phyloP scores from a whole-genome alignment of 2,888 invertebrate genomes.

The Lasioglossum zephyrum region DNA sequence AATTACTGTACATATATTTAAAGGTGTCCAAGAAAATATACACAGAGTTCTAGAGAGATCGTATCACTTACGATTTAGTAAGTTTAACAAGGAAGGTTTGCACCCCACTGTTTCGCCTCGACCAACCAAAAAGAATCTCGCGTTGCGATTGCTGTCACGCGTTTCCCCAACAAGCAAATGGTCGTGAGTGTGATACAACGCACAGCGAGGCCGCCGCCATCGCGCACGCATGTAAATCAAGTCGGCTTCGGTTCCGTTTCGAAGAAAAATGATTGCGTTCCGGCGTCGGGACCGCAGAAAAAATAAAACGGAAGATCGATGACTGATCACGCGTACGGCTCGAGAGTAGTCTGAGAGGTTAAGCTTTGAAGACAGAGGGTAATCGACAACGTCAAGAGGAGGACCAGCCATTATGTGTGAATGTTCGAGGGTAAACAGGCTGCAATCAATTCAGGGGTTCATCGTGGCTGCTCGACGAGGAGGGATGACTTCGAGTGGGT shows the following conservation, averaged over 20 bases:
- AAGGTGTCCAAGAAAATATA: no score
- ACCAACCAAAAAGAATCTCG: neutral
- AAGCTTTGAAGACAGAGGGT: conserved; percentile 64
- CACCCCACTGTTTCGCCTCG: neutral
- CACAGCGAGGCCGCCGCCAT: neutral
- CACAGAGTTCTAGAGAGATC: neutral
- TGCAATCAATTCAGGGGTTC: conserved; percentile 77
- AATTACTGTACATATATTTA: no score
- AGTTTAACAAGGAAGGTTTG: neutral
- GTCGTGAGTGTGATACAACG: neutral
- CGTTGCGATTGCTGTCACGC: neutral
- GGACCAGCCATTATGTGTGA: conserved; percentile 69
- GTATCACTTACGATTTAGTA: neutral
- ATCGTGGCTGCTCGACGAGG: conserved; percentile 65
- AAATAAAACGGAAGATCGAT: conserved; percentile 24
- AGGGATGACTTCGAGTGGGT: conserved; percentile 72
- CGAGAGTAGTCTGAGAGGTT: conserved; percentile 49
- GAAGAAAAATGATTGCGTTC: neutral
- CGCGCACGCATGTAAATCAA: neutral
- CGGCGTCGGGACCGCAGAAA: neutral
- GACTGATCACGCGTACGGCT: conserved; percentile 39
- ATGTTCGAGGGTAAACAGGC: conserved; percentile 74
- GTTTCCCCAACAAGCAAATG: neutral
- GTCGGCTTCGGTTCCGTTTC: neutral
- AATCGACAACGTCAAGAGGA: conserved; percentile 63